Conservation (phyloP, 2,888 invertebrate species). For the Aporophyla lueneburgensis region DNA sequence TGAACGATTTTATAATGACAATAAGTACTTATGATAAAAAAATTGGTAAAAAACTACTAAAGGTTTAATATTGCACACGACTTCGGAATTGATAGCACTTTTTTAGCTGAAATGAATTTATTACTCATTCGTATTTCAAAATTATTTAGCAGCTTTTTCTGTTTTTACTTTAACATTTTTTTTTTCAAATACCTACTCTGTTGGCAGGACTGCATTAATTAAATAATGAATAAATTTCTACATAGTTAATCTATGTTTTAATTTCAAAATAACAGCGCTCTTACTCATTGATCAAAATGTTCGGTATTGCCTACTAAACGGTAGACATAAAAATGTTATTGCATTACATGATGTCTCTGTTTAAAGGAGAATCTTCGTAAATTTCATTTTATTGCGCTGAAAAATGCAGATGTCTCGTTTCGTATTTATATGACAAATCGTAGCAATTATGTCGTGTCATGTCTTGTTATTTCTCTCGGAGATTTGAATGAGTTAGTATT, state of each 20-base stretch:
- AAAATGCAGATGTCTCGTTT: slow-evolving; percentile 39
- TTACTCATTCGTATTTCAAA: background rate
- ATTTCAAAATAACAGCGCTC: background rate
- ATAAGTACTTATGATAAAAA: background rate
- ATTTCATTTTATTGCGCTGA: slow-evolving; percentile 46
- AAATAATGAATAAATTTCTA: background rate
- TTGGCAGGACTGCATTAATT: background rate
- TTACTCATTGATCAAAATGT: background rate
- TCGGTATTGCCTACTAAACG: slow-evolving; percentile 35
- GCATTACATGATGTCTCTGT: slow-evolving; percentile 35
- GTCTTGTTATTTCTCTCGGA: slow-evolving; percentile 2
- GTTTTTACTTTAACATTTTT: background rate
- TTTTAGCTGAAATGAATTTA: background rate
- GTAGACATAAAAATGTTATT: slow-evolving; percentile 36
- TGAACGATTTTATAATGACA: no score
- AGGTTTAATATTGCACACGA: background rate
- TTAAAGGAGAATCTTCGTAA: slow-evolving; percentile 43
- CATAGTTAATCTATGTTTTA: no score
- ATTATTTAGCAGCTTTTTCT: background rate
- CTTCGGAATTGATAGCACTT: background rate
- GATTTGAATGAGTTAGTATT: slow-evolving; percentile 18
- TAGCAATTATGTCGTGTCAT: slow-evolving; percentile 27
- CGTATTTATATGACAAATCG: slow-evolving; percentile 33
- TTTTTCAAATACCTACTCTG: background rate
- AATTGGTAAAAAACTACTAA: background rate